Evolutionary conservation across 1,140 invertebrate genomes (phyloP).

Genomic region (Arctopsyche grandis): DNA sequence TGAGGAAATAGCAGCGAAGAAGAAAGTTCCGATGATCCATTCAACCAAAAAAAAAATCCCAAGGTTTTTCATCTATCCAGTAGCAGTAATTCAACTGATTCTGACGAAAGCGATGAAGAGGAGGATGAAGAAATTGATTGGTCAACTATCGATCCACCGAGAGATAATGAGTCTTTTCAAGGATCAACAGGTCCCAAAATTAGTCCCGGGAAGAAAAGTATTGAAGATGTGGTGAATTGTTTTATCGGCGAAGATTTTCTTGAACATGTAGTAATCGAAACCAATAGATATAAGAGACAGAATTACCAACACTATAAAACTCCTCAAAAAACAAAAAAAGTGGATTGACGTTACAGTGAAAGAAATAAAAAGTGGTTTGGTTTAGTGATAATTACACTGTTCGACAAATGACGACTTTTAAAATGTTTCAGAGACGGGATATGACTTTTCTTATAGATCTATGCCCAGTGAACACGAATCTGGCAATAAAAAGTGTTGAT

Average conservation of each 20-base stretch:
- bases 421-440: too few relatives aligned
- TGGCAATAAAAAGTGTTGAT: too few relatives aligned
- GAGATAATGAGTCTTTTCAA: conserved; percentile 14
- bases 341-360: conserved; percentile 49
- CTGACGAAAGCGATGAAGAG: conserved; percentile 12
- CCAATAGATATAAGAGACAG: conserved; percentile 53
- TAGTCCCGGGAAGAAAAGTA: not conserved
- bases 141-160: conserved; percentile 20
- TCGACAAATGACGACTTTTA: too few relatives aligned
- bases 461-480: too few relatives aligned
- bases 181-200: conserved; percentile 9
- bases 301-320: conserved; percentile 48
- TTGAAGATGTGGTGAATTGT: too few relatives aligned
- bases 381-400: conserved; percentile 53
- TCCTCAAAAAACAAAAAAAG: conserved; percentile 42
- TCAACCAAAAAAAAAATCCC: conserved; percentile 24
- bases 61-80: not conserved
- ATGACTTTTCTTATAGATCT: too few relatives aligned
- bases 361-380: conserved; percentile 55
- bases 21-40: conserved; percentile 1
- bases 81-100: too few relatives aligned
- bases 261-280: conserved; percentile 51
- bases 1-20: not conserved
- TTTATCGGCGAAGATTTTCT: too few relatives aligned
- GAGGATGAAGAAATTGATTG: not conserved